Evolutionary conservation across 1,140 invertebrate species (phyloP).

Genomic region (Drosophila equinoxialis): DNA sequence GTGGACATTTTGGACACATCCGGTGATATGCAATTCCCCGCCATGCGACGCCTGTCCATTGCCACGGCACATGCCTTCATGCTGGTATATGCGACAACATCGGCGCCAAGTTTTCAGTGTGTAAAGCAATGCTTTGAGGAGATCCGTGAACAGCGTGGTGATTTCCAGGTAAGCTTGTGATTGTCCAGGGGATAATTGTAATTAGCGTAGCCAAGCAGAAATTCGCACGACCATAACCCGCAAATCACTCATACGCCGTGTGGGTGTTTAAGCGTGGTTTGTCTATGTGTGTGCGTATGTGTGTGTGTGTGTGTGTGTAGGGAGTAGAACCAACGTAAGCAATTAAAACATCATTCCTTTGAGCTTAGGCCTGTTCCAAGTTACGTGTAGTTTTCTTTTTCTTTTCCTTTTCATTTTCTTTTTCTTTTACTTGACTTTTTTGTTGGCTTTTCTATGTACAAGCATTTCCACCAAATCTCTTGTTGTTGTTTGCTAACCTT

Average conservation of each 20-base stretch:
- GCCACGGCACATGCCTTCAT: conserved; percentile 95
- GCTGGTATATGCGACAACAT: conserved; percentile 93
- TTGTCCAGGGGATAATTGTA: conserved; percentile 57
- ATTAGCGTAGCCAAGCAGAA: conserved; percentile 46
- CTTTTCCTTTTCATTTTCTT: conserved; percentile 13
- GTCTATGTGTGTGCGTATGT: too few species aligned
- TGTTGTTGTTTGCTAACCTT: conserved; percentile 37
- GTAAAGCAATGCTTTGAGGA: conserved; percentile 93
- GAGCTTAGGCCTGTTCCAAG: conserved; percentile 8
- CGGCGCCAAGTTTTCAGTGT: conserved; percentile 88
- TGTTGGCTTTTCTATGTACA: neutral
- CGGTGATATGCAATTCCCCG: conserved; percentile 93
- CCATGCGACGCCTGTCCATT: conserved; percentile 93
- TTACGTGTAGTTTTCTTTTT: neutral
- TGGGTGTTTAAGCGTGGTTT: neutral
- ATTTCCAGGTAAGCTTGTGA: conserved; percentile 85
- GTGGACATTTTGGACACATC: conserved; percentile 95
- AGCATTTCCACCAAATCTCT: conserved; percentile 11
- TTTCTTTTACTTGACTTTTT: neutral
- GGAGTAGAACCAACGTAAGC: conserved; percentile 30
- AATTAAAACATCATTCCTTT: conserved; percentile 48
- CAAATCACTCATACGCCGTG: conserved; percentile 12
- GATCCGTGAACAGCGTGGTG: conserved; percentile 90
- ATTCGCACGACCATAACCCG: neutral
- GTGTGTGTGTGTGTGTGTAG: neutral